A percentile compares a stretch with the other conserved stretches of the same genome.
Evolutionary conservation across 2,113 vertebrate species (phyloP).

Genomic region (Pteropus alecto): DNA sequence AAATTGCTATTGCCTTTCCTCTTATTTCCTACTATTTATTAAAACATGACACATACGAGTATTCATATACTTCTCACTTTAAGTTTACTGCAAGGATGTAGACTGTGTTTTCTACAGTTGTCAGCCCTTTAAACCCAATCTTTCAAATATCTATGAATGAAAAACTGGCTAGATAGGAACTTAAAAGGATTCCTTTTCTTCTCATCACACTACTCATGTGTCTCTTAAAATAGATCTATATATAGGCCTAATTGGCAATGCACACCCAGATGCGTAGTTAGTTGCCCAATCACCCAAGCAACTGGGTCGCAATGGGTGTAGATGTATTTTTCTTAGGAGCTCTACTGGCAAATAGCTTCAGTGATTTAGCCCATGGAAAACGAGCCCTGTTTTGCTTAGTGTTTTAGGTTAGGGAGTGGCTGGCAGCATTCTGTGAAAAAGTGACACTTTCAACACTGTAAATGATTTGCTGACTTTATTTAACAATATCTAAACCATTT

Average conservation of each 20-base stretch:
- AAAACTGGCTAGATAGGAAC: constrained; percentile 40
- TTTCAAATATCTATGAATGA: constrained; percentile 20
- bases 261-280: constrained; percentile 47
- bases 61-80: neutral
- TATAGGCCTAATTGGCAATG: constrained; percentile 42
- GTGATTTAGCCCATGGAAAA: constrained; percentile 58
- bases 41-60: neutral
- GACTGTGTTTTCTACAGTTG: neutral
- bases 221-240: constrained; percentile 58
- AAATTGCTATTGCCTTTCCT: constrained; percentile 2
- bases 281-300: constrained; percentile 61
- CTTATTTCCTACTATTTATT: neutral
- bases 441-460: constrained; percentile 78
- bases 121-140: neutral
- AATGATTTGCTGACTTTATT: constrained; percentile 80
- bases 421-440: constrained; percentile 77
- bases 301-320: constrained; percentile 35
- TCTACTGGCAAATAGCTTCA: constrained; percentile 49
- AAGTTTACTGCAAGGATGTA: neutral
- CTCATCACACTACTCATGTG: neutral
- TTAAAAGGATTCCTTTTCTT: neutral
- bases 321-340: constrained; percentile 55
- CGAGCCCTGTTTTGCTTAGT: constrained; percentile 70
- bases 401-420: constrained; percentile 81
- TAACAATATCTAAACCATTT: constrained; percentile 78